Percentiles rank a stretch among this genome's conserved stretches.
These are phyloP conservation scores for Propithecus perrieri DNA, from an alignment of 2,797 vertebrate genomes.

Conservation along the genomic window DNA sequence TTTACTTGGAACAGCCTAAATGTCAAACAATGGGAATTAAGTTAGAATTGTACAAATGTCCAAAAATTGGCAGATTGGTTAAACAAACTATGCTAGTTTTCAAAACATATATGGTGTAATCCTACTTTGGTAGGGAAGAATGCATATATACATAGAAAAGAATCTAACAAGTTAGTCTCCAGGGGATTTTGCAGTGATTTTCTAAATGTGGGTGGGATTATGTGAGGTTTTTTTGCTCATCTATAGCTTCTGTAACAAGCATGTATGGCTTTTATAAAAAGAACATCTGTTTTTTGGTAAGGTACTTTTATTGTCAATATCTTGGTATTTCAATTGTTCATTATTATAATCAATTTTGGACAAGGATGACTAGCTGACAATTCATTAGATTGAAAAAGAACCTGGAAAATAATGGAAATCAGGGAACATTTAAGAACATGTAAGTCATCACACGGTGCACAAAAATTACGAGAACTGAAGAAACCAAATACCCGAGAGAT, in stretches of 20 bases:
- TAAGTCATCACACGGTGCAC: not conserved
- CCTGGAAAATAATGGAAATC: not conserved
- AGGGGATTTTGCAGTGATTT: not conserved
- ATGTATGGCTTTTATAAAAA: not conserved
- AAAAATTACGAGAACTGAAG: not conserved
- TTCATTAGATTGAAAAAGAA: not conserved
- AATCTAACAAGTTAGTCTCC: not conserved
- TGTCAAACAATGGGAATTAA: not conserved
- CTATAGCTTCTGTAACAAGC: not conserved
- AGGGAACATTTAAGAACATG: not conserved
- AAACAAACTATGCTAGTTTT: not conserved
- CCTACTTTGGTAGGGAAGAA: not conserved
- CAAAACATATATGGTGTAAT: not conserved
- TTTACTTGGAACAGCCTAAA: not conserved
- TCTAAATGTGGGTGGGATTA: not conserved
- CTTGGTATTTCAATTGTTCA: not conserved
- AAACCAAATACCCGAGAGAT: not conserved
- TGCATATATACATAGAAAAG: not conserved
- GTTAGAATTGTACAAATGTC: not conserved
- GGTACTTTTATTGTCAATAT: not conserved
- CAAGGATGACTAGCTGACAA: not conserved
- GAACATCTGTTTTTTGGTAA: constrained; percentile 8
- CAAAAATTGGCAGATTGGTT: not conserved
- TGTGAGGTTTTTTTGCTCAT: not conserved
- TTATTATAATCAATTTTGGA: not conserved